Percentiles rank a stretch among this genome's conserved stretches.
Conservation (phyloP, 2,113 vertebrate genomes). For the Acrocephalus arundinaceus region DNA sequence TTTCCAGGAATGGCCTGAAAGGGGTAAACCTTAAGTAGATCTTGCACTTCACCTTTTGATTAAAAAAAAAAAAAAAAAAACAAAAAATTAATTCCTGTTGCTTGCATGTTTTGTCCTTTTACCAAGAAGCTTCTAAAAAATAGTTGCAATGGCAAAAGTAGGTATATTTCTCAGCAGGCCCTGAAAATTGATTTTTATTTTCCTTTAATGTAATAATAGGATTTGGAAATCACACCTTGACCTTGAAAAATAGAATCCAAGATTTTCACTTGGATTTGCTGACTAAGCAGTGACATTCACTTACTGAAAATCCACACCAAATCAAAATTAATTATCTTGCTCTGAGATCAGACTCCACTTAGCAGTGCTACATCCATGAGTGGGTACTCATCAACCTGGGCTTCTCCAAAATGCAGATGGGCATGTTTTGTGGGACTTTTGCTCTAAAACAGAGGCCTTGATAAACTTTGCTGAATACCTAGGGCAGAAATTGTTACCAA, state of each 20-base stretch:
- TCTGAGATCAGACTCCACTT: not conserved
- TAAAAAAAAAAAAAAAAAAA: not conserved
- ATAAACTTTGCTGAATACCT: not conserved
- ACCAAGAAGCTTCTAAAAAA: not conserved
- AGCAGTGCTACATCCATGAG: accelerated
- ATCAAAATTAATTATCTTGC: not conserved
- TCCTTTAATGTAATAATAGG: not conserved
- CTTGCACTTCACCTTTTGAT: not conserved
- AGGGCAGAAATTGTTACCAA: not conserved
- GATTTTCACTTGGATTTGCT: not conserved
- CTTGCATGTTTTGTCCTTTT: not conserved
- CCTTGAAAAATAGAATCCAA: not conserved
- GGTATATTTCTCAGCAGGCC: not conserved
- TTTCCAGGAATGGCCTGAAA: not conserved
- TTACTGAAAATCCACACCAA: not conserved
- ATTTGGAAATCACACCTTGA: not conserved
- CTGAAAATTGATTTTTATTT: not conserved
- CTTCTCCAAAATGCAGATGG: not conserved
- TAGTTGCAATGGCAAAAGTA: not conserved
- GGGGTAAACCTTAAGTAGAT: not conserved
- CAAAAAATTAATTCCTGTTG: not conserved
- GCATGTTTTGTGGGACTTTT: not conserved
- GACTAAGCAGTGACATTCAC: not conserved
- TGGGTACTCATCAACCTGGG: not conserved
- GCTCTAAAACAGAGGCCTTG: not conserved